phyloP scores from a whole-genome alignment of 2,888 invertebrate genomes.

The Amiota minor region DNA sequence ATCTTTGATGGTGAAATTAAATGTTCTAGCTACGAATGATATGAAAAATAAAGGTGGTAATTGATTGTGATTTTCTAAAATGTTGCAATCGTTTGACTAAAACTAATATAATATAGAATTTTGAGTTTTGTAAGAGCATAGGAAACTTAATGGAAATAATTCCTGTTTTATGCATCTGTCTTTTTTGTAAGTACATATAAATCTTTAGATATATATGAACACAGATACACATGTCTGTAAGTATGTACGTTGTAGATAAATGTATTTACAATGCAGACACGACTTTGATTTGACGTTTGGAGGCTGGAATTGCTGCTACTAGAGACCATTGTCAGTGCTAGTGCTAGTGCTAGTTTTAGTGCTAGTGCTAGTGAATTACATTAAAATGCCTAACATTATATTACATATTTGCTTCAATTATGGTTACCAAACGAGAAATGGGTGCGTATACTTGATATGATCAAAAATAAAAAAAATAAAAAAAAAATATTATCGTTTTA shows the following conservation, averaged over 20 bases:
- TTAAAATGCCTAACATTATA: constrained; percentile 7
- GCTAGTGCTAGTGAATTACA: not conserved
- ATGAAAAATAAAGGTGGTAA: no score
- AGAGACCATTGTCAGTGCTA: not conserved
- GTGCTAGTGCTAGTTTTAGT: no score
- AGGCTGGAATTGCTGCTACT: constrained; percentile 47
- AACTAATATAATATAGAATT: no score
- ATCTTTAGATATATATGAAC: not conserved
- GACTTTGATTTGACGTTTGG: constrained; percentile 56
- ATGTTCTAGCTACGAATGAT: no score
- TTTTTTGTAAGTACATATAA: not conserved
- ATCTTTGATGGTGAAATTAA: no score
- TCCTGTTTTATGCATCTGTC: no score
- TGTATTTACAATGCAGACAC: constrained; percentile 14
- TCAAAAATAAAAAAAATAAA: not conserved
- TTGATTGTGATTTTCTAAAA: no score
- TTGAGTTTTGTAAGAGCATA: no score
- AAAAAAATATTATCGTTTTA: no score
- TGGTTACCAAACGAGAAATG: constrained; percentile 16
- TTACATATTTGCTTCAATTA: constrained; percentile 20
- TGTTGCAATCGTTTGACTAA: no score
- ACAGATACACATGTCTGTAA: not conserved
- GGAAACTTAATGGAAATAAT: no score
- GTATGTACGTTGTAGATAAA: not conserved
- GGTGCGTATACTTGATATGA: constrained; percentile 43